phyloP scores from a whole-genome alignment of 1,140 invertebrate genomes.

The Ostrea edulis region DNA sequence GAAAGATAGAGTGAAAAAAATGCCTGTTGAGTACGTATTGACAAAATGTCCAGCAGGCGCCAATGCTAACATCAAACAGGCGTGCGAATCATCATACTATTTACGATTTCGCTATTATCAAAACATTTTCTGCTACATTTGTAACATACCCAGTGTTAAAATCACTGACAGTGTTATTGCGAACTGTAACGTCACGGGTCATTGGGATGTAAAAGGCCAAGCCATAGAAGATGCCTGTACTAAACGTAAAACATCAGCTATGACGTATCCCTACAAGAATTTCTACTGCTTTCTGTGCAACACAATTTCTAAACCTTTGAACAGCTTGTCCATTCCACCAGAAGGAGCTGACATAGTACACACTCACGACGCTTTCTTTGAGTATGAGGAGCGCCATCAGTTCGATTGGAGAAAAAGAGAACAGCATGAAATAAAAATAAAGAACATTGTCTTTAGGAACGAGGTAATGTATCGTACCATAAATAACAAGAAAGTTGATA shows the following conservation, averaged over 20 bases:
- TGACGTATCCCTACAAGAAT: conserved; percentile 3
- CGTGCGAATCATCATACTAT: not conserved
- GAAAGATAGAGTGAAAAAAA: not conserved
- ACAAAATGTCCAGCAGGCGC: not conserved
- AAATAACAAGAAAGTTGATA: not conserved
- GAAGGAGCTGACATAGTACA: not conserved
- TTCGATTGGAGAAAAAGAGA: not conserved
- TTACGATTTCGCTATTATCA: not conserved
- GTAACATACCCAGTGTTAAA: not conserved
- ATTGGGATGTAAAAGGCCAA: not conserved
- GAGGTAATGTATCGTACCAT: not conserved
- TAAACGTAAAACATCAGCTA: not conserved
- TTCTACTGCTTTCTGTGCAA: conserved; percentile 7
- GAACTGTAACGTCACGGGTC: not conserved
- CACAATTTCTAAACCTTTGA: not conserved
- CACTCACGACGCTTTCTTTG: not conserved
- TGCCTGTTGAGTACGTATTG: not conserved
- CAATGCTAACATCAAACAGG: not conserved
- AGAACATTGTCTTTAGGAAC: not conserved
- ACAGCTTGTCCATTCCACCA: not conserved
- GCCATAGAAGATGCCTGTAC: not conserved
- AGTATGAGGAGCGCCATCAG: not conserved
- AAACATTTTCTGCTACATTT: conserved; percentile 18
- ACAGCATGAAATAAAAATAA: not conserved
- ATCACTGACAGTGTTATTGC: not conserved